phyloP scores from a whole-genome alignment of 92 coral and sea anemone species.

The Parazoanthus atlanticus region DNA sequence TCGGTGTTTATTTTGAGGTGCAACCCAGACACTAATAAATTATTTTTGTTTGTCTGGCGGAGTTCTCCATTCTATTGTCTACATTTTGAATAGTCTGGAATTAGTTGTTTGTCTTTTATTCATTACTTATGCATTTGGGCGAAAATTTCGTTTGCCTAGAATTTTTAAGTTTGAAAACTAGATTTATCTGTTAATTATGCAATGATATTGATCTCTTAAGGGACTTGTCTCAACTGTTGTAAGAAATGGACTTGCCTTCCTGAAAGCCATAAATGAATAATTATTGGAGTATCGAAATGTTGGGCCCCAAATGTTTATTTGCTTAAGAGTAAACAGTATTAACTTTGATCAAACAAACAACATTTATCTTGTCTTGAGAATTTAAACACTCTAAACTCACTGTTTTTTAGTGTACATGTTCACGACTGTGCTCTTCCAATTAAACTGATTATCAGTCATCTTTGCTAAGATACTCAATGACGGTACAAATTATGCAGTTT shows the following conservation, averaged over 20 bases:
- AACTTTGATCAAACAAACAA: not conserved
- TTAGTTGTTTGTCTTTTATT: not conserved
- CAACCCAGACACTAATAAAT: slow-evolving; percentile 30
- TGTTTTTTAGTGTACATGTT: not conserved
- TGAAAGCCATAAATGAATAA: not conserved
- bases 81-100: slow-evolving; percentile 6
- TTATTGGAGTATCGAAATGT: not conserved
- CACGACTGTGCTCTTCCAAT: not conserved
- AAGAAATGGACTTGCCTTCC: not conserved
- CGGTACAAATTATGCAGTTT: not conserved
- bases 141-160: not conserved
- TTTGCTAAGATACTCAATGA: not conserved
- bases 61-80: slow-evolving; percentile 24
- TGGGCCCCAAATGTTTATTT: not conserved
- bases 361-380: not conserved
- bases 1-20: slow-evolving; percentile 10
- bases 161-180: no score
- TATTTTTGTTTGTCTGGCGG: slow-evolving; percentile 29
- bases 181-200: not conserved
- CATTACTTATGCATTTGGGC: not conserved
- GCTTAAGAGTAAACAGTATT: not conserved
- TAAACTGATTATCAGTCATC: not conserved
- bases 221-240: not conserved
- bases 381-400: not conserved
- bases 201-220: not conserved